These are phyloP conservation scores for Neosilurus mollespiculum DNA, from an alignment of 2,797 vertebrate genomes.

Conservation along the genomic window DNA sequence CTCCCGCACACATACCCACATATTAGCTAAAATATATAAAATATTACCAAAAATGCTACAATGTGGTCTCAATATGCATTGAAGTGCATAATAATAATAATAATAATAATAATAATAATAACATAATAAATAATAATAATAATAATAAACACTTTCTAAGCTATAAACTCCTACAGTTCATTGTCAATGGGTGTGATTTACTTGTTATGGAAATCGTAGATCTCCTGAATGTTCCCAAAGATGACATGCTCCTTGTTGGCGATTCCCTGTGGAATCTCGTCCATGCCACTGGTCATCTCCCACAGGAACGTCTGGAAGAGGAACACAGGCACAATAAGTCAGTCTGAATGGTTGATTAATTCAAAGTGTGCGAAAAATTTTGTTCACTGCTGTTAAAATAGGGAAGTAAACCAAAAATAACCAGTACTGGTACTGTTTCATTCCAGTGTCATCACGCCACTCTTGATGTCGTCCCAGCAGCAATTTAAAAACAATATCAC, in stretches of 20 bases:
- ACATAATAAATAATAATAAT: neutral
- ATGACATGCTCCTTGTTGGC: conserved; percentile 92
- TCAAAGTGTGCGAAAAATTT: neutral
- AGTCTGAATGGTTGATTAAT: neutral
- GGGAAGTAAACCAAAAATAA: too few species aligned
- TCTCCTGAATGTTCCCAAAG: conserved; percentile 98
- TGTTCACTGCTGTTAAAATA: too few species aligned
- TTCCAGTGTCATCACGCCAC: too few species aligned
- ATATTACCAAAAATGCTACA: too few species aligned
- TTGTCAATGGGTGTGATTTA: conserved; percentile 59
- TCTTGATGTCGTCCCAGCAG: too few species aligned
- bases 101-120: neutral
- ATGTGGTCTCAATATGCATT: too few species aligned
- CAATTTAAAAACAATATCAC: too few species aligned
- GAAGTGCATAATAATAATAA: too few species aligned
- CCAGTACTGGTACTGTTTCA: too few species aligned
- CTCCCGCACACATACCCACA: too few species aligned
- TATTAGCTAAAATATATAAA: too few species aligned
- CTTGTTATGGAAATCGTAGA: conserved; percentile 97
- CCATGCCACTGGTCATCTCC: conserved; percentile 97
- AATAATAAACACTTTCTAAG: neutral
- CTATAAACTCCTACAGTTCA: neutral
- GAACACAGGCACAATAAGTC: neutral
- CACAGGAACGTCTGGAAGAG: conserved; percentile 89
- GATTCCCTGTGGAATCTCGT: conserved; percentile 90